These are phyloP conservation scores for Priocnemis perturbator DNA, from an alignment of 2,888 invertebrate species.

Conservation along the genomic window DNA sequence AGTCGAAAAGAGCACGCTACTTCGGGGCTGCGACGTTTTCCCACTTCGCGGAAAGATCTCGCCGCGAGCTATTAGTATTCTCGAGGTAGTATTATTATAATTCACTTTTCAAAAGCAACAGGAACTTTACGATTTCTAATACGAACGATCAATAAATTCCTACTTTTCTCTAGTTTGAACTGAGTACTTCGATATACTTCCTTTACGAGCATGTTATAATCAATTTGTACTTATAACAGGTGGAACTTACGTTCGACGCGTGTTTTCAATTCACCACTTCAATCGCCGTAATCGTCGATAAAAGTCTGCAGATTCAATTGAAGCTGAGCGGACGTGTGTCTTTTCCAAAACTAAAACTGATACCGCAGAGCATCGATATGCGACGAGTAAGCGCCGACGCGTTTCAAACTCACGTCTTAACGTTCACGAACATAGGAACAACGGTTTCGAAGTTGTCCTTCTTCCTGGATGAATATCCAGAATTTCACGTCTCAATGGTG, in stretches of 20 bases:
- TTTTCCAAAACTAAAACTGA: slow-evolving; percentile 75
- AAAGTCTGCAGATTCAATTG: slow-evolving; percentile 36
- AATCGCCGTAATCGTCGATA: slow-evolving; percentile 50
- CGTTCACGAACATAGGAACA: slow-evolving; percentile 64
- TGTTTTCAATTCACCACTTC: slow-evolving; percentile 47
- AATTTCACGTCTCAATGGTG: slow-evolving; percentile 64
- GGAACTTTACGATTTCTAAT: too few relatives aligned
- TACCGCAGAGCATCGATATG: slow-evolving; percentile 77
- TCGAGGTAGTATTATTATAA: slow-evolving; percentile 37
- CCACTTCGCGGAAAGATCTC: slow-evolving; percentile 49
- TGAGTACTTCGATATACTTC: too few relatives aligned
- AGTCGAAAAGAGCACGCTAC: slow-evolving; percentile 43
- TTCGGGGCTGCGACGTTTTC: slow-evolving; percentile 46
- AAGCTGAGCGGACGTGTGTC: slow-evolving; percentile 49
- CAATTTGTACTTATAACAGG: too few relatives aligned
- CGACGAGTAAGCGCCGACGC: slow-evolving; percentile 74
- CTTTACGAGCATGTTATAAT: too few relatives aligned
- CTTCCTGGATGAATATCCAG: slow-evolving; percentile 67
- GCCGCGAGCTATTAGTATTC: slow-evolving; percentile 51
- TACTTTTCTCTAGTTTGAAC: too few relatives aligned
- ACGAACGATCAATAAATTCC: too few relatives aligned
- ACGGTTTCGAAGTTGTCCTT: slow-evolving; percentile 63
- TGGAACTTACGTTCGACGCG: slow-evolving; percentile 31
- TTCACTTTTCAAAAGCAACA: too few relatives aligned
- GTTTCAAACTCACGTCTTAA: slow-evolving; percentile 61